Conservation (phyloP, 1,140 invertebrate genomes). For the Oryctes rhinoceros region DNA sequence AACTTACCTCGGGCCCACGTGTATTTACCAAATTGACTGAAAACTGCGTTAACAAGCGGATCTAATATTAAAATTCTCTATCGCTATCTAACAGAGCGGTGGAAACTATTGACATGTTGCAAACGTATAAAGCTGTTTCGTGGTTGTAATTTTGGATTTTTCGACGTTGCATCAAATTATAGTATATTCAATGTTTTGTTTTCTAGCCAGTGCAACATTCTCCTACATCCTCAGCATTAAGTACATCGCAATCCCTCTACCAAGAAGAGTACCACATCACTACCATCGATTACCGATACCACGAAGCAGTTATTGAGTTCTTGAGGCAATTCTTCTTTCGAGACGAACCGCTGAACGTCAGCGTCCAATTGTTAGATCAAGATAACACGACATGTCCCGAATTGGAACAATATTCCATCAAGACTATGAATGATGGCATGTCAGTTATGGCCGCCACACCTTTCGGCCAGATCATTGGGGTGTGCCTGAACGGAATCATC, state of each 20-base stretch:
- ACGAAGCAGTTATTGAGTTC: constrained; percentile 51
- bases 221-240: constrained; percentile 6
- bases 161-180: neutral
- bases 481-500: constrained; percentile 60
- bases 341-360: constrained; percentile 76
- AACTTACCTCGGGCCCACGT: neutral
- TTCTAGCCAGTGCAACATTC: constrained; percentile 21
- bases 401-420: constrained; percentile 71
- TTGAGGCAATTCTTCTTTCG: constrained; percentile 69
- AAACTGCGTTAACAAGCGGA: neutral
- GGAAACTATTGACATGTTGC: no score
- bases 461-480: constrained; percentile 69
- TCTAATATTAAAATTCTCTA: neutral
- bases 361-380: constrained; percentile 68
- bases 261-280: constrained; percentile 52
- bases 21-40: neutral
- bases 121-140: no score
- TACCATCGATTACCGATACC: constrained; percentile 49
- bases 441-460: constrained; percentile 71
- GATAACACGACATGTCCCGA: constrained; percentile 70
- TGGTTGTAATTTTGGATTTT: neutral
- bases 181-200: neutral
- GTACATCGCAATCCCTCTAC: constrained; percentile 43
- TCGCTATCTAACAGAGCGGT: neutral
- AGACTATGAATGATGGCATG: constrained; percentile 67